Evolutionary conservation across 2,888 invertebrate species (phyloP).

Genomic region (Dicycla oo): DNA sequence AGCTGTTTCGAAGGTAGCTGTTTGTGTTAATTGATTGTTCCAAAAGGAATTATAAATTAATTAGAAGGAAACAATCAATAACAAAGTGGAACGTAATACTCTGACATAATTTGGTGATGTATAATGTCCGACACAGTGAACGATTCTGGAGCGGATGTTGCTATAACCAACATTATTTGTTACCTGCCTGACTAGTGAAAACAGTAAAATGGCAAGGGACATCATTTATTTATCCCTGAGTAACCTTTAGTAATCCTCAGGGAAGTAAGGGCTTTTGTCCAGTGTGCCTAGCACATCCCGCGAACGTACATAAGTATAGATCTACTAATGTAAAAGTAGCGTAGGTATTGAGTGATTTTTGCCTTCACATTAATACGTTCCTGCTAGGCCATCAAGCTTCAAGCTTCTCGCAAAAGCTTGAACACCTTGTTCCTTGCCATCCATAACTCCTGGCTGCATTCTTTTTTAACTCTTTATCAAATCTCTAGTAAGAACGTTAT

Average conservation of each 20-base stretch:
- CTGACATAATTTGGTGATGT: slow-evolving; percentile 49
- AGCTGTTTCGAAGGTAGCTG: slow-evolving; percentile 3
- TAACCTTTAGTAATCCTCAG: background rate
- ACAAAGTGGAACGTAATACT: slow-evolving; percentile 20
- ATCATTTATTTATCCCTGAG: background rate
- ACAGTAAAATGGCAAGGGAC: background rate
- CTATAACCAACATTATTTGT: slow-evolving; percentile 8
- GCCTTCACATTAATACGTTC: background rate
- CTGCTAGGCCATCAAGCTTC: background rate
- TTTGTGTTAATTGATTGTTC: slow-evolving; percentile 12
- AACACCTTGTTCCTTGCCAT: background rate
- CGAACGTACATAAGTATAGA: background rate
- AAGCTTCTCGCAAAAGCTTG: background rate
- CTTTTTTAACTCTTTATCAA: background rate
- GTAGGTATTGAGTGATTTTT: background rate
- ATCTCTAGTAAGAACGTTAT: background rate
- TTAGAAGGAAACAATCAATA: slow-evolving; percentile 34
- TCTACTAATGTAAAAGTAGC: background rate
- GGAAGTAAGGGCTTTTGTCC: background rate
- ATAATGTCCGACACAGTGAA: slow-evolving; percentile 23
- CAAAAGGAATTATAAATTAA: slow-evolving; percentile 8
- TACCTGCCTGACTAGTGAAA: slow-evolving; percentile 8
- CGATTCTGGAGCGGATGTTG: slow-evolving; percentile 28
- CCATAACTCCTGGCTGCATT: background rate
- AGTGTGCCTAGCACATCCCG: too few relatives aligned